Percentiles rank a stretch among this genome's conserved stretches.
phyloP scores from a whole-genome alignment of 2,797 vertebrate genomes.

The Mus caroli region DNA sequence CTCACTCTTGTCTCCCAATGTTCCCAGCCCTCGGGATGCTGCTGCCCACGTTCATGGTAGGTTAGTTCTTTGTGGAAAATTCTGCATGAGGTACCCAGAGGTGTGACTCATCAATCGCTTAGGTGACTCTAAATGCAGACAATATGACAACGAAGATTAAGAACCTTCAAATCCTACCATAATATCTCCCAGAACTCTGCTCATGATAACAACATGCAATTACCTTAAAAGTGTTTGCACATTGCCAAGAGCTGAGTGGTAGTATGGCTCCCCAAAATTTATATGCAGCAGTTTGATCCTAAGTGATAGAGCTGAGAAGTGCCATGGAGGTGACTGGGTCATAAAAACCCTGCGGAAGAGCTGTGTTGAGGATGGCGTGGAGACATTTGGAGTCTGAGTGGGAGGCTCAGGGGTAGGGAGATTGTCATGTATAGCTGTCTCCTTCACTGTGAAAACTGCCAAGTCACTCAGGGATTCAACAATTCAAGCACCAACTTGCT shows the following conservation, averaged over 20 bases:
- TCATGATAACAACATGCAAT: background rate
- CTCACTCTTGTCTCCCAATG: background rate
- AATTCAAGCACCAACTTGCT: background rate
- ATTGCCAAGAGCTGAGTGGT: background rate
- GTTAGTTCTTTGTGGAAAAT: background rate
- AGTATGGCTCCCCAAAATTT: background rate
- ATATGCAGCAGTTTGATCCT: background rate
- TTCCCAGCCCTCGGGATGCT: background rate
- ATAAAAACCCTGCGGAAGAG: background rate
- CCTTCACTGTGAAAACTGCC: background rate
- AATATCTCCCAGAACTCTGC: background rate
- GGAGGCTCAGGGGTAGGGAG: rapidly evolving
- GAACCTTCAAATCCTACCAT: background rate
- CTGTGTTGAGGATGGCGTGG: background rate
- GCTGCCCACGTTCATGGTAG: too few species aligned
- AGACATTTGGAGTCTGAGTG: background rate
- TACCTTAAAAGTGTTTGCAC: background rate
- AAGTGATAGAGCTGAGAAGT: background rate
- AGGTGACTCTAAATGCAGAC: background rate
- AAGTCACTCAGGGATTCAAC: background rate
- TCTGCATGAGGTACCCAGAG: background rate
- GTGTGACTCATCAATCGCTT: background rate
- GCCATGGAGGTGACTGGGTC: background rate
- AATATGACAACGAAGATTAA: background rate
- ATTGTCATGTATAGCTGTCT: too few species aligned